These are phyloP conservation scores for Cydia pomonella DNA, from an alignment of 1,140 invertebrate genomes.

Conservation along the genomic window DNA sequence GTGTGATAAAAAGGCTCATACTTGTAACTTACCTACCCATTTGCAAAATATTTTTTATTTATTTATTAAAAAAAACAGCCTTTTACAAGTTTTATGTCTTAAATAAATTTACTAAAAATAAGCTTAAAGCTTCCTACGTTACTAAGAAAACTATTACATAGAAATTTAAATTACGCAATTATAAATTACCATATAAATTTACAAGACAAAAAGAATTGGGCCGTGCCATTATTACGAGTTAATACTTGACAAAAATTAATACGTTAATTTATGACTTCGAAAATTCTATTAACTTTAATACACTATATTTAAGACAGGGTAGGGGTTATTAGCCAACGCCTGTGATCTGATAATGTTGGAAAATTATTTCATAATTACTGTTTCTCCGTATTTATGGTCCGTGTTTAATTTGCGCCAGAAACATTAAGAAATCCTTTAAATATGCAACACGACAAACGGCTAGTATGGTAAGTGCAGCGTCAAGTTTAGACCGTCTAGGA, in stretches of 20 bases:
- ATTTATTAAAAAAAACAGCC: too few relatives aligned
- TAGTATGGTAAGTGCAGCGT: neutral
- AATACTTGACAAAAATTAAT: too few relatives aligned
- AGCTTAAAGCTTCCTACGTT: too few relatives aligned
- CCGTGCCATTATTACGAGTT: too few relatives aligned
- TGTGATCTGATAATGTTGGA: neutral
- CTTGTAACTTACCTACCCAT: too few relatives aligned
- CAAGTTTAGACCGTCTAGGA: slow-evolving; percentile 28
- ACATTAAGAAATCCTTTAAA: slow-evolving; percentile 27
- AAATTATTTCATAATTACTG: slow-evolving; percentile 14
- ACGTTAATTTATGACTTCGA: neutral
- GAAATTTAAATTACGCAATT: too few relatives aligned
- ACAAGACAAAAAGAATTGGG: neutral
- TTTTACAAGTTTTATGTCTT: too few relatives aligned
- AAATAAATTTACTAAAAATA: too few relatives aligned
- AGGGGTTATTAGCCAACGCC: slow-evolving; percentile 6
- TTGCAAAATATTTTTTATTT: too few relatives aligned
- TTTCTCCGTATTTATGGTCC: neutral
- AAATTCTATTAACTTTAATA: slow-evolving; percentile 23
- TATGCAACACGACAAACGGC: slow-evolving; percentile 2
- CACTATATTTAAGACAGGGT: slow-evolving; percentile 2
- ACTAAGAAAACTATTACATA: too few relatives aligned
- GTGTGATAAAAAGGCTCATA: too few relatives aligned
- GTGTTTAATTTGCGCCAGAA: slow-evolving; percentile 11
- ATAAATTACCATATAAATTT: too few relatives aligned